Base-by-base conservation (phyloP, 2,888 invertebrate species). In the Sylvicola cinctus region DNA sequence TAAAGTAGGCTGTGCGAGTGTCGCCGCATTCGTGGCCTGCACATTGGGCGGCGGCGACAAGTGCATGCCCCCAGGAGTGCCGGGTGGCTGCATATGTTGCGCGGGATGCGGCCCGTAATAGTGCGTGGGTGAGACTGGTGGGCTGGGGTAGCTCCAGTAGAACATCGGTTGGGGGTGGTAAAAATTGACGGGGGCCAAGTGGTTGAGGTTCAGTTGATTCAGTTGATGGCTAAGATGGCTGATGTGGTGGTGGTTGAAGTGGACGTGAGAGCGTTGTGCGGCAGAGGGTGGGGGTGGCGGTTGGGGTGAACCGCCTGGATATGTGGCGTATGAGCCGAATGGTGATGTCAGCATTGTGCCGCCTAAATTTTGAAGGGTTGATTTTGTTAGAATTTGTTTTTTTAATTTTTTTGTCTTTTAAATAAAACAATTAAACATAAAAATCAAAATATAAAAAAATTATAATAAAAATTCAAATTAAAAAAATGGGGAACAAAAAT, bases 91-190 rank as follows among this genome's bases (percentile, higher is more conserved):
- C 33, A 33, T 33, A 11, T 26, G 48, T 1, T 50, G 50, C 16
- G 55, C 52, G 37, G 55, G 55, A 16, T 74, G 68, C 3, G 70
- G 69, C 40, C 75, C 76, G 50, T 75, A 83, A 56, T 83, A 83
- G 46, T 76, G 80, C 27, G 87, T 87, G 1, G 90, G 90, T 29
- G 88, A 88, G 13, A 90, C 87, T 0, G 90, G 90, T 27, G 90
- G 90, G 46, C 87, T 87, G 31, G 90, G 88, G 61, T 90, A 90
- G 1, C 83, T 79, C 88, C 88, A 91, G 63, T 88, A 88, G 45
- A 88, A 74, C 39, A 77, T 68, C 35, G 72, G 71, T 20, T 74
- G 74, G 26, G 67, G 65, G 43, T n/a, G n/a, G n/a, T 66, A 66
- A 43, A 66, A 68, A 16, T 60, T 54, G 12, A 60, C 58, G 37